These are phyloP conservation scores for Vanacampus margaritifer DNA, from an alignment of 2,113 vertebrate genomes.

Conservation along the genomic window DNA sequence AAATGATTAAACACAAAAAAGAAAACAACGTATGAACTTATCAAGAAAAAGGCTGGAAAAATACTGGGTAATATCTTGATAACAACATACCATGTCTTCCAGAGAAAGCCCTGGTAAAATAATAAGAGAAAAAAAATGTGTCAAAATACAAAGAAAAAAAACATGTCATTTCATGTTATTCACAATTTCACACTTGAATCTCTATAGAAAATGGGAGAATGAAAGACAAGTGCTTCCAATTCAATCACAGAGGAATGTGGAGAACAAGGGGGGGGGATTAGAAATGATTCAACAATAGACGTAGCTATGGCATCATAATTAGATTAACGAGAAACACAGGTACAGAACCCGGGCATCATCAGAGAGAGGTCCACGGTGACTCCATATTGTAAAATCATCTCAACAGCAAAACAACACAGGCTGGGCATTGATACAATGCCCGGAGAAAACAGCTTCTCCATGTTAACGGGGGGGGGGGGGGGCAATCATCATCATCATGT, in stretches of 20 bases:
- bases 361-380: conserved; percentile 13
- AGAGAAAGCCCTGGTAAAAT: conserved; percentile 81
- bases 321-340: conserved; percentile 40
- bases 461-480: conserved; percentile 30
- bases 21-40: not conserved
- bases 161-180: conserved; percentile 4
- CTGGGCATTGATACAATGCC: conserved; percentile 40
- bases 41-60: not conserved
- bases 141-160: not conserved
- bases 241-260: conserved; percentile 59
- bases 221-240: conserved; percentile 17
- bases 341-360: conserved; percentile 34
- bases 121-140: not conserved
- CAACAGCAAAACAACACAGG: conserved; percentile 11
- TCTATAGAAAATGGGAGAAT: conserved; percentile 14
- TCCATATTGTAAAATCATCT: conserved; percentile 14
- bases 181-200: conserved; percentile 35
- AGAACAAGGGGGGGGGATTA: conserved; percentile 22
- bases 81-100: conserved; percentile 86
- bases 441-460: conserved; percentile 34
- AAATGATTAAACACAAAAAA: not conserved
- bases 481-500: conserved; percentile 17
- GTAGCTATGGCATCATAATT: conserved; percentile 32
- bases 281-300: conserved; percentile 42
- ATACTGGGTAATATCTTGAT: not conserved